A percentile compares a stretch with the other conserved stretches of the same genome.
These are phyloP conservation scores for Troides aeacus DNA, from an alignment of 2,888 invertebrate species.

Conservation along the genomic window DNA sequence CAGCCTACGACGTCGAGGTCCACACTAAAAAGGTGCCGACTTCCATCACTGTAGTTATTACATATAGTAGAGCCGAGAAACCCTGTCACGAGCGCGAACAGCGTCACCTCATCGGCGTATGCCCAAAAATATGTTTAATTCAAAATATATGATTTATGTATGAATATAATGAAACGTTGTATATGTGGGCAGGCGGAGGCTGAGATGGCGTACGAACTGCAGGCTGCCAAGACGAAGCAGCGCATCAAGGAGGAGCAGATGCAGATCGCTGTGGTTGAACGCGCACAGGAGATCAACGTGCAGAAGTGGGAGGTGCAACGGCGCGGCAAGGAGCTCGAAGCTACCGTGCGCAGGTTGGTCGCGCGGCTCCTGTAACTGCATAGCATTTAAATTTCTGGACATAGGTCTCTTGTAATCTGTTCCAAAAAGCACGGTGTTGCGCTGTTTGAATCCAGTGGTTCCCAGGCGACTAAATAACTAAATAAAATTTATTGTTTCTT, in stretches of 20 bases:
- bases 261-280: constrained; percentile 96
- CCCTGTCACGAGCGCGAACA: too few relatives aligned
- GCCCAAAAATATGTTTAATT: too few relatives aligned
- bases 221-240: constrained; percentile 97
- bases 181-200: constrained; percentile 86
- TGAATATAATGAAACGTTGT: constrained; percentile 15
- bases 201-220: constrained; percentile 94
- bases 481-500: too few relatives aligned
- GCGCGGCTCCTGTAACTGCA: background rate
- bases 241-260: constrained; percentile 98
- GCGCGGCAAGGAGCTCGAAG: constrained; percentile 94
- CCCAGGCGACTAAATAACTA: too few relatives aligned
- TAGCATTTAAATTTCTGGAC: too few relatives aligned
- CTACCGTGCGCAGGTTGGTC: constrained; percentile 86
- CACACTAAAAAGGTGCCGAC: constrained; percentile 89
- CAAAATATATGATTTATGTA: too few relatives aligned
- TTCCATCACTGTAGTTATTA: too few relatives aligned
- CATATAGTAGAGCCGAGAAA: too few relatives aligned
- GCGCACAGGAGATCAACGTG: constrained; percentile 95
- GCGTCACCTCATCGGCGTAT: too few relatives aligned
- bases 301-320: constrained; percentile 98
- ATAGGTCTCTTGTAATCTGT: too few relatives aligned
- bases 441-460: too few relatives aligned
- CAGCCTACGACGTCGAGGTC: constrained; percentile 97
- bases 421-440: too few relatives aligned